Conservation (phyloP, 2,113 vertebrate genomes). For the Thymallus thymallus region DNA sequence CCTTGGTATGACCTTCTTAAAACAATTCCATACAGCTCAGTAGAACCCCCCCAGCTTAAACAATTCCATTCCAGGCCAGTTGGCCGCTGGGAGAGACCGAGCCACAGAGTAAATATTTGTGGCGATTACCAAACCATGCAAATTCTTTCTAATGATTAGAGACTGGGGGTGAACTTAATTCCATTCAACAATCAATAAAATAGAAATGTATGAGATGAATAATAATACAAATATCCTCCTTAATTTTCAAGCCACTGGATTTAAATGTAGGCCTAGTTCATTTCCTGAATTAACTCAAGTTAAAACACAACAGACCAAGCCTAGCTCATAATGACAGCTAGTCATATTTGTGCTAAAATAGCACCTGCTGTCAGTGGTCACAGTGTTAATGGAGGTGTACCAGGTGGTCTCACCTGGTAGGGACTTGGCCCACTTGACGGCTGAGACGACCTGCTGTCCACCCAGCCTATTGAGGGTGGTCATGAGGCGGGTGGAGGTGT, state of each 20-base stretch:
- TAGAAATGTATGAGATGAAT: background rate
- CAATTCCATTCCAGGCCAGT: constrained; percentile 1
- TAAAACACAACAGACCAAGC: too few relatives aligned
- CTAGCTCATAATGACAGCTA: too few relatives aligned
- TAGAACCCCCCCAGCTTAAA: too few relatives aligned
- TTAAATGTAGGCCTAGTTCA: too few relatives aligned
- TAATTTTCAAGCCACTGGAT: too few relatives aligned
- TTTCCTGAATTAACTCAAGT: too few relatives aligned
- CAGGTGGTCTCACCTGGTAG: constrained; percentile 80
- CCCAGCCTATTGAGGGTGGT: constrained; percentile 91
- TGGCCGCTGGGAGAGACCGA: background rate
- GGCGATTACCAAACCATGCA: constrained; percentile 56
- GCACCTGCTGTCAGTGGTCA: too few relatives aligned
- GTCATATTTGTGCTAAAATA: too few relatives aligned
- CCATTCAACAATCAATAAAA: constrained; percentile 9
- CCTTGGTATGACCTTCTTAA: too few relatives aligned
- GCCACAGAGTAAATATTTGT: constrained; percentile 23
- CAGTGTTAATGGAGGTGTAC: background rate
- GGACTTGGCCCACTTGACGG: constrained; percentile 96
- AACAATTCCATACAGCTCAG: too few relatives aligned
- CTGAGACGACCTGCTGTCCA: constrained; percentile 89
- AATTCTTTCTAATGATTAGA: constrained; percentile 33
- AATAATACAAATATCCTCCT: too few relatives aligned
- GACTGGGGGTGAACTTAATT: constrained; percentile 13
- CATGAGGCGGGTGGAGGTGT: constrained; percentile 87